Evolutionary conservation across 2,888 invertebrate genomes (phyloP), one percentile per base, ranked within the genome.

Genomic region (Maniola hyperantus): DNA sequence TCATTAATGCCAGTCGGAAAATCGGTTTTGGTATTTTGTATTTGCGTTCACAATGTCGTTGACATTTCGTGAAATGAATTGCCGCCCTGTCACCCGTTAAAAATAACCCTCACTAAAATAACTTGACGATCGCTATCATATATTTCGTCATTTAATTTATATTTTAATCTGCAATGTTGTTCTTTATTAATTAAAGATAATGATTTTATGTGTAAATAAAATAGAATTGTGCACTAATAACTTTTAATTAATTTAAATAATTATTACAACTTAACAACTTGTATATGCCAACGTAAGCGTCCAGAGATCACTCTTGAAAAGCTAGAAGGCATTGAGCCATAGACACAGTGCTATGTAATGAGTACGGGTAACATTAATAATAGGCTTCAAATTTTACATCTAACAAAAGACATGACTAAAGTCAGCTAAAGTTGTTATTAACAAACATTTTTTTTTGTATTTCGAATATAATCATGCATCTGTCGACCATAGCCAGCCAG

Each of bases 31-130:
- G 82, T 83, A 83, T 85, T 71, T 42, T 75, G 81, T 84, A 82
- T 84, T 69, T 76, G 82, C 82, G 81, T 83, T 77, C 79, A 76
- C 77, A 76, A 79, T 81, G 87, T 88, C 88, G 87, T 89, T 90
- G 89, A 88, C 89, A 88, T 88, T 87, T 88, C 77, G 81, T 80
- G 79, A 73, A 76, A 75, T 75, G 73, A 72, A 62, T 42, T 11
- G 39, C 42, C 26, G 61, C 53, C 59, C 50, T 54, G 60, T 70
- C 66, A 71, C 57, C 67, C 44, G 34, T 36, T 59, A 63, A 65
- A 60, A 65, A 66, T 63, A 70, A 61, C 46, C 46, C 50, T 65
- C 60, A 59, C 59, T 51, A 66, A 71, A 71, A 68, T 69, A 66
- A 57, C 65, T 64, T 46, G 34, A 20, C 7, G 7, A 59, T 59